Evolutionary conservation across 2,797 vertebrate species (phyloP).

Genomic region (Antrozous pallidus): DNA sequence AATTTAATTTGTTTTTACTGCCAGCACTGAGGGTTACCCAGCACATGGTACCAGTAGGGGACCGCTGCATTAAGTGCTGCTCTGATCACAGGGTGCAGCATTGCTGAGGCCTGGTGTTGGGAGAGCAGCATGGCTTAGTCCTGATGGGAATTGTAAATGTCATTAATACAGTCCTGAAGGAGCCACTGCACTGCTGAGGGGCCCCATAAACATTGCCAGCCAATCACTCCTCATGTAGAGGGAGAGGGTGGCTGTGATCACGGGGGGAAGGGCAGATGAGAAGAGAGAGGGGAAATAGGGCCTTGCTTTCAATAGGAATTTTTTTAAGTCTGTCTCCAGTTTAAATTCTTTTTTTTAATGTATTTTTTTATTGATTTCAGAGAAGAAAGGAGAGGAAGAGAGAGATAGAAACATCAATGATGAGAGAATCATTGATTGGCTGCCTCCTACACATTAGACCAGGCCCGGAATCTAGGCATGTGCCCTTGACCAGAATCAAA

Average conservation of each 20-base stretch:
- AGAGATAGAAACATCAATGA: too few relatives aligned
- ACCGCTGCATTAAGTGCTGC: constrained; percentile 64
- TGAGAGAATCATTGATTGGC: too few relatives aligned
- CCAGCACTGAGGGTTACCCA: constrained; percentile 61
- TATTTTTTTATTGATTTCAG: too few relatives aligned
- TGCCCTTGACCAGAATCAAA: too few relatives aligned
- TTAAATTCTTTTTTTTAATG: too few relatives aligned
- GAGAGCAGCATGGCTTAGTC: constrained; percentile 46
- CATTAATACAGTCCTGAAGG: constrained; percentile 77
- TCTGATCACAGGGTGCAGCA: constrained; percentile 74
- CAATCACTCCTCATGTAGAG: constrained; percentile 8
- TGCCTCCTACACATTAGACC: too few relatives aligned
- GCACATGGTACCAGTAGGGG: constrained; percentile 68
- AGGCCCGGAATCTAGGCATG: too few relatives aligned
- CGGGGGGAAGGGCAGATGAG: neutral
- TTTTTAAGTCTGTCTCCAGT: neutral
- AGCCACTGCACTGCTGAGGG: constrained; percentile 65
- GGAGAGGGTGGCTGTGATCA: neutral
- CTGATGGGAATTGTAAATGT: constrained; percentile 75
- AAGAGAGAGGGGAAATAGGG: neutral
- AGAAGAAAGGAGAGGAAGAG: too few relatives aligned
- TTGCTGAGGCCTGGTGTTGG: constrained; percentile 39
- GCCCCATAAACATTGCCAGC: constrained; percentile 69
- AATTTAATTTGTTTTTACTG: constrained; percentile 83
- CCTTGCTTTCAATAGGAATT: neutral